These are phyloP conservation scores for Speoplatyrhinus poulsoni DNA, from an alignment of 2,113 vertebrate genomes.

Conservation along the genomic window DNA sequence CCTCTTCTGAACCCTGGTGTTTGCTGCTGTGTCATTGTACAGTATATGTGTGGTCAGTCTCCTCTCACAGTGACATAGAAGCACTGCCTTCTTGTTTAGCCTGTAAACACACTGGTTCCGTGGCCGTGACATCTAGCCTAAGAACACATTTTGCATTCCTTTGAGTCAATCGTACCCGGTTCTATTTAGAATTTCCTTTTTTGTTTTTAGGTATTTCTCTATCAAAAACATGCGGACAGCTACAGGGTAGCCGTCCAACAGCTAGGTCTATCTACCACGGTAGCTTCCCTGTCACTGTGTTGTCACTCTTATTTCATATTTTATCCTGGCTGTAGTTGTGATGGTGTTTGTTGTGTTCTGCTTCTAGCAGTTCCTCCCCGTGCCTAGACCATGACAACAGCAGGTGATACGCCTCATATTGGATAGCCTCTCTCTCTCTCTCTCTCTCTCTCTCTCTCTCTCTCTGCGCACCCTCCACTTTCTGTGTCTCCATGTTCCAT, in stretches of 20 bases:
- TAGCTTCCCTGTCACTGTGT: slow-evolving; percentile 16
- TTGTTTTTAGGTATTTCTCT: too few relatives aligned
- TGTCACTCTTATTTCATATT: slow-evolving; percentile 28
- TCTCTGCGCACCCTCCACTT: slow-evolving; percentile 11
- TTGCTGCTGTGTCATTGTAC: too few relatives aligned
- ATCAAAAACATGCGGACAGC: too few relatives aligned
- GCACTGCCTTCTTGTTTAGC: too few relatives aligned
- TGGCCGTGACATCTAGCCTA: too few relatives aligned
- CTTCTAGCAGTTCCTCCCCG: slow-evolving; percentile 92
- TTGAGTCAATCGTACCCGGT: too few relatives aligned
- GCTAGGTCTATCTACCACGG: too few relatives aligned
- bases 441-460: slow-evolving; percentile 5
- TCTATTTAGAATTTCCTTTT: too few relatives aligned
- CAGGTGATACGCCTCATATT: slow-evolving; percentile 88
- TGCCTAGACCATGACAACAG: slow-evolving; percentile 98
- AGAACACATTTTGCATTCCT: too few relatives aligned
- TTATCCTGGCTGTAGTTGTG: slow-evolving; percentile 57
- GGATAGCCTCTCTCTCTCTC: slow-evolving; percentile 17
- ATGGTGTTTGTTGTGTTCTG: slow-evolving; percentile 82
- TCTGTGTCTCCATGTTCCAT: slow-evolving; percentile 6
- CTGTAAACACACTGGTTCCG: too few relatives aligned
- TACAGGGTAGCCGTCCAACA: too few relatives aligned
- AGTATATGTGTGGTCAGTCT: slow-evolving; percentile 26
- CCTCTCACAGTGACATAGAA: neutral
- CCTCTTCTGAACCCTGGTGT: slow-evolving; percentile 15